phyloP scores from a whole-genome alignment of 2,113 vertebrate genomes.

The Halcyon senegalensis region DNA sequence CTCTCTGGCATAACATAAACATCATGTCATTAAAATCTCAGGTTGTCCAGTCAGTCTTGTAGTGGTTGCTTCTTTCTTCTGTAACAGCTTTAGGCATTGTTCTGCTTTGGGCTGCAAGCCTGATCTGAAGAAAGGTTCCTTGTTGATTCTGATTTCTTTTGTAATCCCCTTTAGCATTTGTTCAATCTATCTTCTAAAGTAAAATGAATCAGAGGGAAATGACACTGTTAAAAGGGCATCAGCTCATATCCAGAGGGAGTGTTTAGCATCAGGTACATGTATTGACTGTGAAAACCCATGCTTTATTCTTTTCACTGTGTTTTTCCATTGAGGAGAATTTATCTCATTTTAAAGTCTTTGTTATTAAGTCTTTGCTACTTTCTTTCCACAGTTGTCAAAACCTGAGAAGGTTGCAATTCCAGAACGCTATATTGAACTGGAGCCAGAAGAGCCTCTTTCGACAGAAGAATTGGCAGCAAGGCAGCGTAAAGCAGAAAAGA shows the following conservation, averaged over 20 bases:
- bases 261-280: background rate
- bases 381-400: slow-evolving; percentile 83
- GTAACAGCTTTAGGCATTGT: background rate
- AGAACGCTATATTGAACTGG: slow-evolving; percentile 91
- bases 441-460: slow-evolving; percentile 90
- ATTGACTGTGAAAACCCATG: background rate
- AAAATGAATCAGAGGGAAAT: background rate
- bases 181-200: background rate
- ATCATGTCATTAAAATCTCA: background rate
- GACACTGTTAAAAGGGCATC: background rate
- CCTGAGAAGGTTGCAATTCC: slow-evolving; percentile 94
- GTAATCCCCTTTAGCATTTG: background rate
- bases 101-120: background rate
- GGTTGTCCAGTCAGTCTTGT: background rate
- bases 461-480: slow-evolving; percentile 91
- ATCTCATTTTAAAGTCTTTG: background rate
- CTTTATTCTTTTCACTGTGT: background rate
- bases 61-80: background rate
- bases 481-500: slow-evolving; percentile 92
- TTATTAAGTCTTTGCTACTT: background rate
- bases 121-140: background rate
- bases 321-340: background rate
- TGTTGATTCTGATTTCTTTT: slow-evolving; percentile 4
- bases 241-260: background rate
- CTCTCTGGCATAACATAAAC: background rate